Conservation (phyloP, 2,113 vertebrate genomes). For the Bubo bubo region DNA sequence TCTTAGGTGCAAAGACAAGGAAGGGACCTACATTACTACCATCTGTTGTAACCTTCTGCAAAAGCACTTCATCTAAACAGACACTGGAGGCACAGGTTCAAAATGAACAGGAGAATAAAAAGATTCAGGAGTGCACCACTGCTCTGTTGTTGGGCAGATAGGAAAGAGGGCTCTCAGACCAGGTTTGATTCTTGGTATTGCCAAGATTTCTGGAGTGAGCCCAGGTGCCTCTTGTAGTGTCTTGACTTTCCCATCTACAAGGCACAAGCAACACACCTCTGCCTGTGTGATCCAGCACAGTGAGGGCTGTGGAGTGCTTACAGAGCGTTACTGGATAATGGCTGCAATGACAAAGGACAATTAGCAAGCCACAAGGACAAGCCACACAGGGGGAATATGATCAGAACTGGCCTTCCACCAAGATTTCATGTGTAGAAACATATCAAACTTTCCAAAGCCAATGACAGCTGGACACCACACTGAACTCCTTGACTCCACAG, state of each 20-base stretch:
- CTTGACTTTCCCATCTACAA: background rate
- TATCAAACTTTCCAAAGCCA: background rate
- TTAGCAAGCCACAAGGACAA: background rate
- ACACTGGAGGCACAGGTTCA: background rate
- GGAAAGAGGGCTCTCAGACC: background rate
- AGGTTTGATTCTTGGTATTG: background rate
- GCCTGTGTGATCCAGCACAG: background rate
- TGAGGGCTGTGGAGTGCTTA: background rate
- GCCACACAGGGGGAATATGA: background rate
- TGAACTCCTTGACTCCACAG: background rate
- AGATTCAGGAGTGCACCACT: background rate
- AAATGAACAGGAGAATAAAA: background rate
- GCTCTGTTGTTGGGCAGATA: background rate
- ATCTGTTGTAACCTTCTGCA: constrained; percentile 30
- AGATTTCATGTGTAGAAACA: background rate
- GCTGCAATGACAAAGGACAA: background rate
- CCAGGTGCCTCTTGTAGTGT: background rate
- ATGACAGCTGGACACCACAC: background rate
- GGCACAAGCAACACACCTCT: background rate
- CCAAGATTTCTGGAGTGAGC: background rate
- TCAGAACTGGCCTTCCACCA: background rate
- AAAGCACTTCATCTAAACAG: background rate
- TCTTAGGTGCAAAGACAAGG: background rate
- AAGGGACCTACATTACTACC: background rate
- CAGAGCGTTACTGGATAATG: background rate